These are phyloP conservation scores for Iguana delicatissima DNA, from an alignment of 2,797 vertebrate species.

Conservation along the genomic window DNA sequence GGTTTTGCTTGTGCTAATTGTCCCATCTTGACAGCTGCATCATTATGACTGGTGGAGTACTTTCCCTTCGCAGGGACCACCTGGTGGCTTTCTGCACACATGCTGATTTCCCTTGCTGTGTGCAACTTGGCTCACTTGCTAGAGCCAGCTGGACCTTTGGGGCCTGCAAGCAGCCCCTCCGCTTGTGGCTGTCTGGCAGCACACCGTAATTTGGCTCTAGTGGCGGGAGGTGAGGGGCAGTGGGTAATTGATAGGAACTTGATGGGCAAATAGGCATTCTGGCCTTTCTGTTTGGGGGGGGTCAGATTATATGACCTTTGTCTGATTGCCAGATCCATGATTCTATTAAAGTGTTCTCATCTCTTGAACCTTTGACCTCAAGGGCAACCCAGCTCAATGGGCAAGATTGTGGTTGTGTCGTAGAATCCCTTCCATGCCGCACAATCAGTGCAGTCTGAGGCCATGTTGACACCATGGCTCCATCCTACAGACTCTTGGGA, in stretches of 20 bases:
- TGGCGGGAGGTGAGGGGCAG: not conserved
- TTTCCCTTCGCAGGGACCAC: not conserved
- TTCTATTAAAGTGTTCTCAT: not conserved
- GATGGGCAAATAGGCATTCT: too few relatives aligned
- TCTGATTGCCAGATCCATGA: not conserved
- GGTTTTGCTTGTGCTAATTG: too few relatives aligned
- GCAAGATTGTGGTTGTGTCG: not conserved
- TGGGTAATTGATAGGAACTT: too few relatives aligned
- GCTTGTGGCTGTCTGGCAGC: too few relatives aligned
- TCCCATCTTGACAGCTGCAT: too few relatives aligned
- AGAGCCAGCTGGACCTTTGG: too few relatives aligned
- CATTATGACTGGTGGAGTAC: too few relatives aligned
- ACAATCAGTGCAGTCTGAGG: too few relatives aligned
- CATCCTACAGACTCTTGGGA: too few relatives aligned
- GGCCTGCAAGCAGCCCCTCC: not conserved
- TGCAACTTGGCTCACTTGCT: not conserved
- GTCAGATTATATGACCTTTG: not conserved
- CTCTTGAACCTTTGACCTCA: too few relatives aligned
- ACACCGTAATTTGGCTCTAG: not conserved
- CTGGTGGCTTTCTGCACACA: not conserved
- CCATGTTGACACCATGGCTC: too few relatives aligned
- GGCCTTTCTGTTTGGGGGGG: not conserved
- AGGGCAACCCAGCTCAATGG: not conserved
- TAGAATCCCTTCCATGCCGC: not conserved
- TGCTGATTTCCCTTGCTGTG: not conserved